phyloP scores from a whole-genome alignment of 2,113 vertebrate species.

The Cromileptes altivelis region DNA sequence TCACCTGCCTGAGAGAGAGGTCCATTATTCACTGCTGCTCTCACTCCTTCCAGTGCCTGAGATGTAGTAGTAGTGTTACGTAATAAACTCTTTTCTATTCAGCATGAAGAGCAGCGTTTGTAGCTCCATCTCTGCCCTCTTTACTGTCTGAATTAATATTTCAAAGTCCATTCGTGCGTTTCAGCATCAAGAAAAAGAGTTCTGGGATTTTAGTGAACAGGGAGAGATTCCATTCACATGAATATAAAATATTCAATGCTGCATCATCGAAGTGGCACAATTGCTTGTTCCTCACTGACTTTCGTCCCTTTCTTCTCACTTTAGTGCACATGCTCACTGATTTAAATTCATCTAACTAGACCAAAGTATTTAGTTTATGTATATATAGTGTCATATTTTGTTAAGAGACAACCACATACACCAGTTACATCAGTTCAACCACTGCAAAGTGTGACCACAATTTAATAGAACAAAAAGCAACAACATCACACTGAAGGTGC shows the following conservation, averaged over 20 bases:
- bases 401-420: background rate
- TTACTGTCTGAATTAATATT: constrained; percentile 76
- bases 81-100: constrained; percentile 13
- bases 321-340: background rate
- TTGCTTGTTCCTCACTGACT: constrained; percentile 2
- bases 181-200: constrained; percentile 59
- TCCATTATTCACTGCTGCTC: constrained; percentile 19
- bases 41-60: background rate
- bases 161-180: constrained; percentile 62
- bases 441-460: background rate
- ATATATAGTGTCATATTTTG: background rate
- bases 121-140: constrained; percentile 43
- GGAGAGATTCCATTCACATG: constrained; percentile 37
- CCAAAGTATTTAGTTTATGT: background rate
- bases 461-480: background rate
- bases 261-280: constrained; percentile 28
- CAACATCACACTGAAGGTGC: background rate
- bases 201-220: constrained; percentile 50
- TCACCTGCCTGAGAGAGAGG: background rate
- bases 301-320: background rate
- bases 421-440: background rate
- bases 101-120: constrained; percentile 21
- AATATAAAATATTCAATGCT: constrained; percentile 74
- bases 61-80: background rate
- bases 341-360: background rate